Conservation (phyloP, 2,888 invertebrate species). For the Drosophila eohydei region DNA sequence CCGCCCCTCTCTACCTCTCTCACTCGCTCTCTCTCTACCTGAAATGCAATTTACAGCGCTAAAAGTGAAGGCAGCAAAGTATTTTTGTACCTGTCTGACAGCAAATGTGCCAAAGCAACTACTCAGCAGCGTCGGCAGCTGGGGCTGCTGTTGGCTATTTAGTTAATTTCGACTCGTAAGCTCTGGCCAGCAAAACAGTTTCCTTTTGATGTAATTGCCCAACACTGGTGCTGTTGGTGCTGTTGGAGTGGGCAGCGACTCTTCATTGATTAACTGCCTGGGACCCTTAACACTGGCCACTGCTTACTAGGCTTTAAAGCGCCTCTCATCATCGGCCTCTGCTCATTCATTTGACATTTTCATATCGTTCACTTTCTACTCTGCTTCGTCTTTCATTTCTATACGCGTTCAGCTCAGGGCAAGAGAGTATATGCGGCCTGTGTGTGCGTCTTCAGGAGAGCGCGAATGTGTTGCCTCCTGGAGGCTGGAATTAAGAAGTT, state of each 20-base stretch:
- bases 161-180: slow-evolving; percentile 60
- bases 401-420: background rate
- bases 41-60: slow-evolving; percentile 28
- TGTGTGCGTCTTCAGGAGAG: too few species aligned
- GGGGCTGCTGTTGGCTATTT: slow-evolving; percentile 46
- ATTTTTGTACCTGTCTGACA: slow-evolving; percentile 16
- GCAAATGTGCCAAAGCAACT: slow-evolving; percentile 46
- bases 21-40: background rate
- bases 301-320: background rate
- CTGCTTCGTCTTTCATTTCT: slow-evolving; percentile 1
- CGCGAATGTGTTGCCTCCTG: too few species aligned
- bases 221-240: background rate
- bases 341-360: slow-evolving; percentile 67
- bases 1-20: too few species aligned
- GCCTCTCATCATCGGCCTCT: slow-evolving; percentile 19
- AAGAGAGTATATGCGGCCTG: background rate
- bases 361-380: slow-evolving; percentile 29
- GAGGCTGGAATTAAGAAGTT: background rate
- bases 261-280: slow-evolving; percentile 72
- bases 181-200: slow-evolving; percentile 19
- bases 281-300: slow-evolving; percentile 19
- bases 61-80: slow-evolving; percentile 11
- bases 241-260: slow-evolving; percentile 22
- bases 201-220: slow-evolving; percentile 74
- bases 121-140: slow-evolving; percentile 12